Percentiles rank a stretch among this genome's conserved stretches.
phyloP scores from a whole-genome alignment of 35 echinoderm and acorn worm genomes.

The Acanthaster planci region DNA sequence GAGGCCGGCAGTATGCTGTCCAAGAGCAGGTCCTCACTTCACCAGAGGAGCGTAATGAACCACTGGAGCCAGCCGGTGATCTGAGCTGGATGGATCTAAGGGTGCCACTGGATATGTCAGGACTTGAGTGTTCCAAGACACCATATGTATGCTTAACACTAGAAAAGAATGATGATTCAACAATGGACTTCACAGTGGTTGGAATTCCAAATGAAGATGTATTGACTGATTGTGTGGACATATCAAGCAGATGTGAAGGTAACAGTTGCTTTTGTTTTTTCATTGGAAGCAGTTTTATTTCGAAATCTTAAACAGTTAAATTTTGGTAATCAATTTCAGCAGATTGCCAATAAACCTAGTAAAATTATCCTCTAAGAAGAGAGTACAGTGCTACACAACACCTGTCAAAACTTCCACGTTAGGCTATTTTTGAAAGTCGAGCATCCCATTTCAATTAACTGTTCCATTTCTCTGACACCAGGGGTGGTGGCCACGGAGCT shows the following conservation, averaged over 20 bases:
- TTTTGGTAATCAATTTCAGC: no score
- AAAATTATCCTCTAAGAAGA: no score
- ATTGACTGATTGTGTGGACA: conserved; percentile 56
- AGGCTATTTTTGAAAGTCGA: no score
- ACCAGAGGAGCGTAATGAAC: conserved; percentile 35
- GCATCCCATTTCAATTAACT: no score
- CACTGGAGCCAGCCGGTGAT: conserved; percentile 26
- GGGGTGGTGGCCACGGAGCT: conserved; percentile 62
- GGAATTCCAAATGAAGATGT: conserved; percentile 58
- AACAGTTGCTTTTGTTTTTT: not conserved
- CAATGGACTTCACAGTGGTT: conserved; percentile 58
- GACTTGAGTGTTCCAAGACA: conserved; percentile 52
- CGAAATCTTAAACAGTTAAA: no score
- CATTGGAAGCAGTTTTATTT: no score
- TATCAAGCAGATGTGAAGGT: conserved; percentile 71
- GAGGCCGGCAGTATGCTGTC: conserved; percentile 36
- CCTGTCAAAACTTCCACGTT: no score
- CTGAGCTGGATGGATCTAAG: conserved; percentile 36
- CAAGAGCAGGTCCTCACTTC: conserved; percentile 36
- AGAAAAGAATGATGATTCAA: conserved; percentile 43
- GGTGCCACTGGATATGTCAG: conserved; percentile 61
- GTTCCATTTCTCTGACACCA: conserved; percentile 21
- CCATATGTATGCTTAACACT: conserved; percentile 68
- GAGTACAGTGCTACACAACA: no score
- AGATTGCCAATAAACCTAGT: no score